These are phyloP conservation scores for Eupsilia transversa DNA, from an alignment of 2,888 invertebrate species.

Conservation along the genomic window DNA sequence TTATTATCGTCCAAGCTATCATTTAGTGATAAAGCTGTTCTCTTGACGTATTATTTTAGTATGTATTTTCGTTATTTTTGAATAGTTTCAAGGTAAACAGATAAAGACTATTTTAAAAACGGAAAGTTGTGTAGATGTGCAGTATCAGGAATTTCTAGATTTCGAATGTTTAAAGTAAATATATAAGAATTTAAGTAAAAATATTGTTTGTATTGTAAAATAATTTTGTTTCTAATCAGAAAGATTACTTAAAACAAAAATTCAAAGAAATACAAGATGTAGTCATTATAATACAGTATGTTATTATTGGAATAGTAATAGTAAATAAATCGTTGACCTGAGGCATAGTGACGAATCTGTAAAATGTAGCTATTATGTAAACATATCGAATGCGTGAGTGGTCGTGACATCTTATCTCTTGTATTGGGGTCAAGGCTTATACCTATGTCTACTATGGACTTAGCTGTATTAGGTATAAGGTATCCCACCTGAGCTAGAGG, in stretches of 20 bases:
- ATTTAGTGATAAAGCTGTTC: constrained; percentile 19
- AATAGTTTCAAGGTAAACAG: constrained; percentile 3
- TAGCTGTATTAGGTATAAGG: constrained; percentile 7
- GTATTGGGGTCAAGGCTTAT: constrained; percentile 63
- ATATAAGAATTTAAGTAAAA: background rate
- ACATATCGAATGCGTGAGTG: constrained; percentile 46
- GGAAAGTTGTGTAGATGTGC: background rate
- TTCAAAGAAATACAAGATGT: background rate
- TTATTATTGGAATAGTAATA: constrained; percentile 14
- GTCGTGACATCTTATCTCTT: constrained; percentile 60
- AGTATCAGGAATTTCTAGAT: background rate
- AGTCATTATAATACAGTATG: constrained; percentile 4
- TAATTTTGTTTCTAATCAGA: background rate
- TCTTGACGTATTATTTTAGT: background rate
- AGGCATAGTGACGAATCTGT: constrained; percentile 36
- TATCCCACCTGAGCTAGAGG: constrained; percentile 42
- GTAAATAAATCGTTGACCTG: constrained; percentile 51
- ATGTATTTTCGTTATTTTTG: background rate
- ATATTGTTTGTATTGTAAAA: background rate
- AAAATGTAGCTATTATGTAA: constrained; percentile 60
- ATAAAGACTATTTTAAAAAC: background rate
- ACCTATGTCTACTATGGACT: constrained; percentile 10
- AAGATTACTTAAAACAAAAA: background rate
- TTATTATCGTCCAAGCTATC: constrained; percentile 21
- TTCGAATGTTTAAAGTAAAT: background rate